A percentile compares a stretch with the other conserved stretches of the same genome.
Conservation (phyloP, 2,113 vertebrate species). For the Macquaria ambigua region DNA sequence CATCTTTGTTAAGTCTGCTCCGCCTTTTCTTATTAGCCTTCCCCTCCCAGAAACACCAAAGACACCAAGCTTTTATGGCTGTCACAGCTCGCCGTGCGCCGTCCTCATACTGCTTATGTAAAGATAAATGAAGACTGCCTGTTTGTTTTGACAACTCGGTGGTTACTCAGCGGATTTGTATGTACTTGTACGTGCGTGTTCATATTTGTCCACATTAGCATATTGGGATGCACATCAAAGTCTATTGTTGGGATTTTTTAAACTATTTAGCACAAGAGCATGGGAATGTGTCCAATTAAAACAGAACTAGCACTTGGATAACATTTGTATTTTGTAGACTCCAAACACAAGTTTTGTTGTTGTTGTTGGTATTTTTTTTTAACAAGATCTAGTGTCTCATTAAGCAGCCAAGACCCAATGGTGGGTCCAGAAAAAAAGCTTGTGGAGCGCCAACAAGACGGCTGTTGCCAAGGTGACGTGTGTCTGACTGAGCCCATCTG, state of each 20-base stretch:
- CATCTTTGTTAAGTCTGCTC: conserved; percentile 46
- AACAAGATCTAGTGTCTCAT: conserved; percentile 53
- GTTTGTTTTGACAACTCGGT: conserved; percentile 35
- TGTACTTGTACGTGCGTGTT: background rate
- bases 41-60: background rate
- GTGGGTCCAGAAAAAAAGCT: conserved; percentile 60
- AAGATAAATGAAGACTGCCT: background rate
- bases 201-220: conserved; percentile 20
- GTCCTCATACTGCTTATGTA: conserved; percentile 15
- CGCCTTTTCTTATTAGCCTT: conserved; percentile 46
- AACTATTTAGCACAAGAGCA: background rate
- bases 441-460: conserved; percentile 50
- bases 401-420: conserved; percentile 51
- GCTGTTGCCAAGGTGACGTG: conserved; percentile 79
- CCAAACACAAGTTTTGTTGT: conserved; percentile 37
- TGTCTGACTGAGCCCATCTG: conserved; percentile 79
- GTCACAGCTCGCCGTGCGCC: conserved; percentile 8
- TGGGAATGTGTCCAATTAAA: conserved; percentile 16
- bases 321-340: conserved; percentile 13
- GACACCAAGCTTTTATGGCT: conserved; percentile 9
- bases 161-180: conserved; percentile 15
- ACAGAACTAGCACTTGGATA: conserved; percentile 1
- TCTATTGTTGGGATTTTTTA: conserved; percentile 20
- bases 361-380: conserved; percentile 15
- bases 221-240: conserved; percentile 28